Percentiles rank a stretch among this genome's conserved stretches.
Conservation (phyloP, 1,140 invertebrate genomes). For the Brachionus paranguensis region DNA sequence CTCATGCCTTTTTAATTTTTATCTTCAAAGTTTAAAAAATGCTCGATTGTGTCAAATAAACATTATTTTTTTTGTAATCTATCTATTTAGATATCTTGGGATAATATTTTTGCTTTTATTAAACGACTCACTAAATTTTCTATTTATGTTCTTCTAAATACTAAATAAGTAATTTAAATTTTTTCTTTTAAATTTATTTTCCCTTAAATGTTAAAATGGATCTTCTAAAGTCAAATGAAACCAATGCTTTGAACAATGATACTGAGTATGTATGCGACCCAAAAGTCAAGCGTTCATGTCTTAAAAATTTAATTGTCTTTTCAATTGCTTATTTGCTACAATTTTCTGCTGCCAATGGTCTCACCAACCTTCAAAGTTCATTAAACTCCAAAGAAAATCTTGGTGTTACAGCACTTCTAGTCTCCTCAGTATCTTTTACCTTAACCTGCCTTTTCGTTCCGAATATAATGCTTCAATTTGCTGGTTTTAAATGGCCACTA, state of each 20-base stretch:
- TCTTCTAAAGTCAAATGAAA: neutral
- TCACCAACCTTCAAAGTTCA: slow-evolving; percentile 13
- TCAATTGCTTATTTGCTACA: slow-evolving; percentile 9
- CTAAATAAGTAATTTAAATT: no score
- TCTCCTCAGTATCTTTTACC: neutral
- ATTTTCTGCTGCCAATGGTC: slow-evolving; percentile 13
- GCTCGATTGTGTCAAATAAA: no score
- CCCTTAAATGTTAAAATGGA: neutral
- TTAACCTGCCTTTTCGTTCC: neutral
- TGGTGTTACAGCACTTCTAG: neutral
- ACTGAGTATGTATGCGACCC: neutral
- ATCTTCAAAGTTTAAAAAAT: no score
- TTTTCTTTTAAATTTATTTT: no score
- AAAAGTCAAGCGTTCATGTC: neutral
- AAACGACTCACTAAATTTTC: no score
- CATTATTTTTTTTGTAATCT: no score
- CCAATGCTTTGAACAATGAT: neutral
- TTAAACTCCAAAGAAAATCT: slow-evolving; percentile 6
- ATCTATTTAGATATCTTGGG: no score
- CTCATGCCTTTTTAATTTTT: no score
- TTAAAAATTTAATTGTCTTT: slow-evolving; percentile 5
- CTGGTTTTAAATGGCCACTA: slow-evolving; percentile 20
- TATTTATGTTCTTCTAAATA: no score
- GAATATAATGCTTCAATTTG: neutral
- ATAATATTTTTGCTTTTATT: no score